Base-by-base conservation (phyloP, 2,797 vertebrate genomes). In the Dipus sagitta region DNA sequence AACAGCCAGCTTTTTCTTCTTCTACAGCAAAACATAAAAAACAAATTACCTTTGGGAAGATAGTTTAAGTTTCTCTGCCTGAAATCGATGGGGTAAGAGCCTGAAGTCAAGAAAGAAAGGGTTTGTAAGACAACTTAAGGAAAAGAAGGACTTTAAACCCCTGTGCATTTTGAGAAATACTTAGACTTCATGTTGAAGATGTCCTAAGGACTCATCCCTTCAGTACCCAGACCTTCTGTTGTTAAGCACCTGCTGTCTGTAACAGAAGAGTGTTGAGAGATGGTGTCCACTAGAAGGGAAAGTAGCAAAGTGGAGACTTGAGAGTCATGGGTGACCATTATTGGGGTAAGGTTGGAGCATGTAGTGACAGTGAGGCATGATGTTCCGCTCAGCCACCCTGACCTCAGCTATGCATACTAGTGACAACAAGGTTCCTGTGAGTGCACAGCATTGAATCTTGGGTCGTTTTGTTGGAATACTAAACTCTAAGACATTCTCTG, bases 141-240 rank as follows among this genome's bases (percentile, higher is more conserved):
- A 34, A 38, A 80, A 72, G 17, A 77, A 62, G 12, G 47, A 62
- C 67, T 92, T 86, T 94, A 67, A 88, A 76, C 13, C 38, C 6
- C 24, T 47, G 54, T 86, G 15, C 70, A 60, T 80, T 89, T 92
- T 72, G 77, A 90, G 83, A 80, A 74, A 67, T 58, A 78, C 28
- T 68, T 85, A 85, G 64, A 60, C 58, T 0, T 67, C 32, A 52
- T 58, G 23, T 28, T 24, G 7, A 87, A 87, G 60, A 23, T 3
- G 21, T 71, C 30, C 2, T 68, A 30, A 84, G 3, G 11, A 94
- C 64, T 70, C 76, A 34, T 26, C 38, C 15, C 9, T 83, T 74
- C 42, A 72, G 18, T 58, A n/a, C 15, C 17, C 4, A 2, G 6
- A 7, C 32, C 52, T 70, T 60, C 64, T 11, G 10, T 28, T 34